phyloP scores from a whole-genome alignment of 2,888 invertebrate genomes.

The Dascillus cervinus region DNA sequence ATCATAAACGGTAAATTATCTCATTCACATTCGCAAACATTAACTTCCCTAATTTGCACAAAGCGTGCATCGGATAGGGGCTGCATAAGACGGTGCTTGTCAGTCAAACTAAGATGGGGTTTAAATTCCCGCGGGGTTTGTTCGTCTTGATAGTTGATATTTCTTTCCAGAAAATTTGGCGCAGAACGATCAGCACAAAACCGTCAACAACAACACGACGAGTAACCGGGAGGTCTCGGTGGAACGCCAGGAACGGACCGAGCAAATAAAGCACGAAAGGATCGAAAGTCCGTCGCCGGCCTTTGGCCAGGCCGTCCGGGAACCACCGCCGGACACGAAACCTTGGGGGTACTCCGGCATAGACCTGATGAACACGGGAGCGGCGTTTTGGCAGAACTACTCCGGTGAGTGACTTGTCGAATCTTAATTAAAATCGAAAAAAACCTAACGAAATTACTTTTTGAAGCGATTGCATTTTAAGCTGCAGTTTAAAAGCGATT shows the following conservation, averaged over 20 bases:
- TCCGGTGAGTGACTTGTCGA: constrained; percentile 81
- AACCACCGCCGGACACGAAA: constrained; percentile 48
- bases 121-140: too few relatives aligned
- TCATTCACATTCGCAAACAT: too few relatives aligned
- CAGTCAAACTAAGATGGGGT: too few relatives aligned
- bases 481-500: too few relatives aligned
- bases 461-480: too few relatives aligned
- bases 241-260: constrained; percentile 33
- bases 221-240: constrained; percentile 14
- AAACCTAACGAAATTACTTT: too few relatives aligned
- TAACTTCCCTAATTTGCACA: too few relatives aligned
- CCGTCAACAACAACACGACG: constrained; percentile 25
- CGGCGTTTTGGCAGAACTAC: constrained; percentile 88
- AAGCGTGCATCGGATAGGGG: too few relatives aligned
- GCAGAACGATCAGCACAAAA: constrained; percentile 25
- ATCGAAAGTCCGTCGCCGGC: constrained; percentile 31
- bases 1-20: constrained; percentile 64
- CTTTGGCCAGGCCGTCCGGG: constrained; percentile 32
- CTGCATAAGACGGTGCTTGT: too few relatives aligned
- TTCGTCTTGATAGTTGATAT: too few relatives aligned
- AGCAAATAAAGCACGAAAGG: constrained; percentile 9
- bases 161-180: constrained; percentile 29
- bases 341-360: constrained; percentile 64
- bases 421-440: too few relatives aligned
- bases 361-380: constrained; percentile 78